Percentiles rank a stretch among this genome's conserved stretches.
Evolutionary conservation across 2,888 invertebrate genomes (phyloP).

Genomic region (Caenorhabditis auriculariae): DNA sequence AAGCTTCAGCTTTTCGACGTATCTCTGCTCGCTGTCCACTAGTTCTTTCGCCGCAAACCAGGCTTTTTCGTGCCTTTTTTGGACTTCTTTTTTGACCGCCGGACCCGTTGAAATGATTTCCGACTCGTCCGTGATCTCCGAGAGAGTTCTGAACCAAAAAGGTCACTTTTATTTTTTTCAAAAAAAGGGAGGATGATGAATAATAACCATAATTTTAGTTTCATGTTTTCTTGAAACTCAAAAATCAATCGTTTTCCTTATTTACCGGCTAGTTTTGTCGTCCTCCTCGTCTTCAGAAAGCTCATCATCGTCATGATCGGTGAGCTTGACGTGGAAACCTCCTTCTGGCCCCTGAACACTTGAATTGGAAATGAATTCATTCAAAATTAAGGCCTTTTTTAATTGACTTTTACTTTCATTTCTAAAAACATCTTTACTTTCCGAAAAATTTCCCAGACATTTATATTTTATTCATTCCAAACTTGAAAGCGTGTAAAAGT

Average conservation of each 20-base stretch:
- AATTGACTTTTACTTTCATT: neutral
- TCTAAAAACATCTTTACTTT: neutral
- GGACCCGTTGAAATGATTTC: no score
- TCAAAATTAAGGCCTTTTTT: neutral
- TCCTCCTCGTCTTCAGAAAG: constrained; percentile 61
- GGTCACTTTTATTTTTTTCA: constrained; percentile 19
- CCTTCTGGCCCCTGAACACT: constrained; percentile 47
- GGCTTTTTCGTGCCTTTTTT: constrained; percentile 56
- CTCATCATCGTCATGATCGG: constrained; percentile 55
- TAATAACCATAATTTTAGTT: no score
- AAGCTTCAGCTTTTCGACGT: constrained; percentile 71
- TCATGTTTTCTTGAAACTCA: no score
- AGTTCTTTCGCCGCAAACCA: constrained; percentile 71
- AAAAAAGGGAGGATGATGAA: no score
- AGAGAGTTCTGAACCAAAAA: constrained; percentile 20
- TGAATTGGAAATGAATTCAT: neutral
- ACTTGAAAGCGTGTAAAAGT: neutral
- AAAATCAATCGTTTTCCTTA: constrained; percentile 12
- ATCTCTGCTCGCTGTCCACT: constrained; percentile 71
- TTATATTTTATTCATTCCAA: neutral
- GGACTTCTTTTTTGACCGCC: constrained; percentile 7
- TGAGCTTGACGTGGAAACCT: constrained; percentile 59
- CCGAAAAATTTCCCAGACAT: neutral
- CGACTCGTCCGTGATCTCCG: neutral
- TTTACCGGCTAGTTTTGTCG: constrained; percentile 29